Evolutionary conservation across 2,888 invertebrate genomes (phyloP), one percentile per base, ranked within the genome.

Genomic region (Chironomus riparius): DNA sequence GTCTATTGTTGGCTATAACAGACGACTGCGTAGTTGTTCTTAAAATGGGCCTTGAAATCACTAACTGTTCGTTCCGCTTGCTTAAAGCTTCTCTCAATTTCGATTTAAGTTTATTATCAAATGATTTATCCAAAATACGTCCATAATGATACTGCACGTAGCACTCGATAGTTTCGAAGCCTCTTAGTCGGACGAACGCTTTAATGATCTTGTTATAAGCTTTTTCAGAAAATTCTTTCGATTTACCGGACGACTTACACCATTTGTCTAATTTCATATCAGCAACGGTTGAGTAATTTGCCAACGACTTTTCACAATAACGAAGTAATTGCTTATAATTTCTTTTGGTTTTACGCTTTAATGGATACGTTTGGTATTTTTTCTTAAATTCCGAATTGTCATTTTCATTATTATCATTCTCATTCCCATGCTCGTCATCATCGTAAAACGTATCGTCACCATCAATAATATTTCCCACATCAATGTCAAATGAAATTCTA

Each of bases 361-460:
- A 28, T 3, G 76, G 76, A 76, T 76, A 76, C 18, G 76, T 76
- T 69, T 76, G 76, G 56, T 76, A 76, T 15, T 76, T 76, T 47
- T 24, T 56, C 7, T 56, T 24, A n/a, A 50, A 68, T 68, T 69
- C 18, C 4, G 73, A 15, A n/a, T 18, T 22, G 10, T 24, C 68
- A 68, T 75, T 28, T 15, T 15, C 48, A 22, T 50, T 13, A 13
- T 38, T 21, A 22, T 18, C 62, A 18, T 65, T 10, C 7, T 65
- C 24, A 12, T 24, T 22, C 13, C 21, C 65, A 24, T 65, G 13
- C 12, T 62, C 21, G 2, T 21, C 7, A 3, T 2, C 62, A 62
- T 24, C 65, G 22, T 4, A 65, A 7, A 21, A 65, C 12, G 10
- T 22, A 13, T 13, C 24, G 5, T 70, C 47, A 22, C 7, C 38